Base-by-base conservation (phyloP, 2,888 invertebrate species). In the Herminia tarsipennalis region DNA sequence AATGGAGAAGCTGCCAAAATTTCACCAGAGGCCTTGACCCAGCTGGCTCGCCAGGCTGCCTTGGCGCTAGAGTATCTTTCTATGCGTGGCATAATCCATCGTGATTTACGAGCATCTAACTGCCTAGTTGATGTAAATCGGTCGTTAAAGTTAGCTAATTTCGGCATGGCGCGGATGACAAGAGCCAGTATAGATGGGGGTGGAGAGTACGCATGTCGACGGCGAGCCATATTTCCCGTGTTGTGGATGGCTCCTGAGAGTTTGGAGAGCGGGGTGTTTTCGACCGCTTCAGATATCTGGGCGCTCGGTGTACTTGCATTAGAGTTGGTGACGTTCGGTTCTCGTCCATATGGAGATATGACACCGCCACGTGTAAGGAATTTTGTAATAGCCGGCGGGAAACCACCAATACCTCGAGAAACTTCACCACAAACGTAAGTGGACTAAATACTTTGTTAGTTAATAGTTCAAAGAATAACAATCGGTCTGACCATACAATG, bases 201-300 rank as follows among this genome's bases (percentile, higher is more conserved):
- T 95, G 95, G 95, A 0, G 96, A 50, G 94, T 98, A 98, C 82
- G 93, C 94, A 54, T 97, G 97, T 72, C 95, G 94, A 69, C 93
- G 96, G 18, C 96, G 95, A 82, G 95, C 94, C 65, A 94, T 96
- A 93, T 86, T 97, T 46, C 97, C 97, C 0, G 96, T 97, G 1
- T 91, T 96, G 51, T 98, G 97, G 97, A 97, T 98, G 97, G 95
- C 98, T 0, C 98, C 98, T 0, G 98, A 98, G 83, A 95, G 96
- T 60, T 85, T 98, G 20, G 93, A 92, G 1, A 83, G 94, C 10
- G 98, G 98, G 1, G 91, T 95, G 42, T 98, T 97, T 78, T 96
- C 96, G 0, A 93, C 95, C 5, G 94, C 95, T 22, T 96, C 97
- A 0, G 98, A 98, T 80, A 94, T 97, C 25, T 98, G 98, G 98